phyloP scores from a whole-genome alignment of 2,113 vertebrate genomes.

The Xyliphius kryptos region DNA sequence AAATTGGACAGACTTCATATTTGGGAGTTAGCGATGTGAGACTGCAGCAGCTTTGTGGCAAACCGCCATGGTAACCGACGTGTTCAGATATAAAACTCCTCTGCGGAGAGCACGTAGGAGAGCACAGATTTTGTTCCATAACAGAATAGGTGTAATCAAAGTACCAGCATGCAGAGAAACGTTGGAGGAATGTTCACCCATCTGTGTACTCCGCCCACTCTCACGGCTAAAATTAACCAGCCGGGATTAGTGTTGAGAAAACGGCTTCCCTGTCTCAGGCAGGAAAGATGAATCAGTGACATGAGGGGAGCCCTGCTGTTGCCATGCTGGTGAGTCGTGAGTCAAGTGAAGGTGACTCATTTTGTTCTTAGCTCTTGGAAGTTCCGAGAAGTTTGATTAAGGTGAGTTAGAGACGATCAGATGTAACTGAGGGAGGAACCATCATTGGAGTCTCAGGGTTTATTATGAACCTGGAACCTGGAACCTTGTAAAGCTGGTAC shows the following conservation, averaged over 20 bases:
- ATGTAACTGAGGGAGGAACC: too few relatives aligned
- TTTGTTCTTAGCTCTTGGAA: slow-evolving; percentile 13
- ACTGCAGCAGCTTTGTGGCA: too few relatives aligned
- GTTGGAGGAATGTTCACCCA: slow-evolving; percentile 1
- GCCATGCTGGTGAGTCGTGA: slow-evolving; percentile 5
- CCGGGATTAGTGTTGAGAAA: slow-evolving; percentile 11
- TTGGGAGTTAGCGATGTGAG: too few relatives aligned
- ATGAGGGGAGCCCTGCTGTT: slow-evolving; percentile 16
- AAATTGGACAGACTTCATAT: too few relatives aligned
- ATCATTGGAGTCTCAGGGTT: too few relatives aligned
- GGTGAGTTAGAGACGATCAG: not conserved
- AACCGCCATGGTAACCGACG: too few relatives aligned
- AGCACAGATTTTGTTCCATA: not conserved
- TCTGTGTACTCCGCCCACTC: slow-evolving; percentile 13
- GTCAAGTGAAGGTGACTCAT: slow-evolving; percentile 36
- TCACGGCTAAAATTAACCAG: slow-evolving; percentile 19
- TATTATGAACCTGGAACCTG: too few relatives aligned
- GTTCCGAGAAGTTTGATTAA: slow-evolving; percentile 19
- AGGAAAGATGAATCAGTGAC: slow-evolving; percentile 23
- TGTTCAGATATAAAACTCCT: not conserved
- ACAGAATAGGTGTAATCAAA: not conserved
- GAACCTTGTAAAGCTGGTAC: too few relatives aligned
- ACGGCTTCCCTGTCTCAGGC: slow-evolving; percentile 28
- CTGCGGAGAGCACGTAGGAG: not conserved
- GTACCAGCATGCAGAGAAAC: slow-evolving; percentile 12